A percentile compares a stretch with the other conserved stretches of the same genome.
Evolutionary conservation across 2,113 vertebrate genomes (phyloP).

Genomic region (Sebastes schlegelii): DNA sequence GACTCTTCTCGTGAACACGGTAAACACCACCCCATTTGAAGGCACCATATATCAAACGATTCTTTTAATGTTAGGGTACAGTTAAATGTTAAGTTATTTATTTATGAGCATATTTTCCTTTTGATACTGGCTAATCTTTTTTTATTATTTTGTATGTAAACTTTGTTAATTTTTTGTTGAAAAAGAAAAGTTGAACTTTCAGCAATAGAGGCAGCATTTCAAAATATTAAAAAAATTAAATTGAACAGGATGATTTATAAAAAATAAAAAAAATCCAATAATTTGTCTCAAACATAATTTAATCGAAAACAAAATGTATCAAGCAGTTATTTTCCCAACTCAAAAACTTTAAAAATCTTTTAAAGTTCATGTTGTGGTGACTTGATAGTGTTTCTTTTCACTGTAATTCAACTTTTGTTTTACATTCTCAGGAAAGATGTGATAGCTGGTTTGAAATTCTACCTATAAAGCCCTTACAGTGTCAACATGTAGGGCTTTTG

Average conservation of each 20-base stretch:
- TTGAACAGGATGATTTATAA: not conserved
- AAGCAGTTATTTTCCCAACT: not conserved
- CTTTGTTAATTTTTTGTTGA: slow-evolving; percentile 1
- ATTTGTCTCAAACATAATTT: not conserved
- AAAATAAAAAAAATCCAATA: not conserved
- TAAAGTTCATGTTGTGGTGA: slow-evolving; percentile 19
- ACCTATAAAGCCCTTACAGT: slow-evolving; percentile 35
- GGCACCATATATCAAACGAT: not conserved
- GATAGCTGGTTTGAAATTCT: slow-evolving; percentile 36
- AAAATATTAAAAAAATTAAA: not conserved
- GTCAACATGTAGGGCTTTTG: slow-evolving; percentile 15
- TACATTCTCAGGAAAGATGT: slow-evolving; percentile 70
- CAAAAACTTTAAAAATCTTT: not conserved
- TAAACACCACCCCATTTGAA: no score
- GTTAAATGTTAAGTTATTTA: not conserved
- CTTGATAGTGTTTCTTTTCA: slow-evolving; percentile 8
- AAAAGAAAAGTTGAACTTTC: not conserved
- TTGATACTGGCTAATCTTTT: not conserved
- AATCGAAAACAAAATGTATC: not conserved
- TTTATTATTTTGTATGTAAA: slow-evolving; percentile 14
- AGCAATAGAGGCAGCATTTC: not conserved
- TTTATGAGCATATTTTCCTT: not conserved
- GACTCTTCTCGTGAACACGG: no score
- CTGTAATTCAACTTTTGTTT: slow-evolving; percentile 5
- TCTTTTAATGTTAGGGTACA: not conserved